Percentiles rank a stretch among this genome's conserved stretches.
Conservation (phyloP, 2,113 vertebrate genomes). For the Synchiropus splendidus region DNA sequence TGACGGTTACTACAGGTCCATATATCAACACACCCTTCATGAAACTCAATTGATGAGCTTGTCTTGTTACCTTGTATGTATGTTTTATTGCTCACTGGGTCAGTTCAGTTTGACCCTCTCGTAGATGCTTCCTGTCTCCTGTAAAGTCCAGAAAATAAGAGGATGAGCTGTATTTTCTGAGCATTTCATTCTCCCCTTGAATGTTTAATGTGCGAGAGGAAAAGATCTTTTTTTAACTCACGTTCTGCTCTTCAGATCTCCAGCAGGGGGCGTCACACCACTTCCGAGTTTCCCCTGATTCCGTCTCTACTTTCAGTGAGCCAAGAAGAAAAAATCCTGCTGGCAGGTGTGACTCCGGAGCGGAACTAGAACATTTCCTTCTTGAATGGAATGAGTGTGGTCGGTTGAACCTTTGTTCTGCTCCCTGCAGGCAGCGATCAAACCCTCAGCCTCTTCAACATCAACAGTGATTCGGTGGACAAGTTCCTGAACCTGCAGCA, state of each 20-base stretch:
- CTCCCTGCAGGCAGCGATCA: constrained; percentile 59
- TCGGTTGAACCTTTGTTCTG: no score
- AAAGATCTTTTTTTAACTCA: no score
- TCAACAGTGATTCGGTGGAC: constrained; percentile 43
- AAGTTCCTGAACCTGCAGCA: constrained; percentile 59
- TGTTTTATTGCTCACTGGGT: no score
- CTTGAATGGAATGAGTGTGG: not conserved
- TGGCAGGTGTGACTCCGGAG: constrained; percentile 59
- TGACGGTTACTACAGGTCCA: not conserved
- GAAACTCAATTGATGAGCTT: no score
- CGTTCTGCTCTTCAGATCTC: constrained; percentile 64
- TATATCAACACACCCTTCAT: no score
- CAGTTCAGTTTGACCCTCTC: no score
- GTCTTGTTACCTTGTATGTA: no score
- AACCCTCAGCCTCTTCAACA: constrained; percentile 50
- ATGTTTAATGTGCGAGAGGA: no score
- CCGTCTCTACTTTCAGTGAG: constrained; percentile 56
- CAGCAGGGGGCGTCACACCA: constrained; percentile 24
- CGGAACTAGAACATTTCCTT: not conserved
- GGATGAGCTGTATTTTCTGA: no score
- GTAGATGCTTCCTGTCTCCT: no score
- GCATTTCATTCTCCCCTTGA: no score
- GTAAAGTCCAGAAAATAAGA: no score
- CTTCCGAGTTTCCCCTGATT: constrained; percentile 55
- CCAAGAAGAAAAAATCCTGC: constrained; percentile 66